Percentiles rank a stretch among this genome's conserved stretches.
These are phyloP conservation scores for Calameuta pallipes DNA, from an alignment of 2,888 invertebrate species.

Conservation along the genomic window DNA sequence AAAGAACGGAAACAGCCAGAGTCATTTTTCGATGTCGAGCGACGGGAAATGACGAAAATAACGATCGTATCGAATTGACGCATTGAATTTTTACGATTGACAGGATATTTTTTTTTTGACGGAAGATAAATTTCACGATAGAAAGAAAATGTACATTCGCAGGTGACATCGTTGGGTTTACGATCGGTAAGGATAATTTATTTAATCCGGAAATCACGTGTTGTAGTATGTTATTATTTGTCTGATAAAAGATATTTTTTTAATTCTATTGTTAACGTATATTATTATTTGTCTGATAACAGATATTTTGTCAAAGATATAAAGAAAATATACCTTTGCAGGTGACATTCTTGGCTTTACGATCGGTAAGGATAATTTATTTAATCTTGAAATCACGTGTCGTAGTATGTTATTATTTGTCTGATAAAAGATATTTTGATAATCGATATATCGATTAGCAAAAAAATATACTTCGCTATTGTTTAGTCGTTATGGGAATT, in stretches of 20 bases:
- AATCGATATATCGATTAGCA: too few relatives aligned
- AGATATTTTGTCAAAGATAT: neutral
- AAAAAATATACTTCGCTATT: neutral
- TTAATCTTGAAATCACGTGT: too few relatives aligned
- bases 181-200: neutral
- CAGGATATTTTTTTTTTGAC: neutral
- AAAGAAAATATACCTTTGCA: neutral
- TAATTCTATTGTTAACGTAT: too few relatives aligned
- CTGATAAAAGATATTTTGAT: neutral
- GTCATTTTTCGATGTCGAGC: neutral
- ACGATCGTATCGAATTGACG: neutral
- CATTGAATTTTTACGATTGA: neutral
- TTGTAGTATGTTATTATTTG: too few relatives aligned
- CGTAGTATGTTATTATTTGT: neutral
- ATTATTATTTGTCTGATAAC: too few relatives aligned
- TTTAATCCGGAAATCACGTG: too few relatives aligned
- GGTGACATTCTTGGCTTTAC: neutral
- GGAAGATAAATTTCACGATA: neutral
- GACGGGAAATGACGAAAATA: neutral
- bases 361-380: neutral
- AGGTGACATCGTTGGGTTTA: neutral
- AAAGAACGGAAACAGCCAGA: neutral
- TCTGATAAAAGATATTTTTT: too few relatives aligned
- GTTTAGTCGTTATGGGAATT: too few relatives aligned
- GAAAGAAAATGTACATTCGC: neutral